Evolutionary conservation across 2,113 vertebrate genomes (phyloP), one percentile per base, ranked within the genome.

Genomic region (Pitta sordida): DNA sequence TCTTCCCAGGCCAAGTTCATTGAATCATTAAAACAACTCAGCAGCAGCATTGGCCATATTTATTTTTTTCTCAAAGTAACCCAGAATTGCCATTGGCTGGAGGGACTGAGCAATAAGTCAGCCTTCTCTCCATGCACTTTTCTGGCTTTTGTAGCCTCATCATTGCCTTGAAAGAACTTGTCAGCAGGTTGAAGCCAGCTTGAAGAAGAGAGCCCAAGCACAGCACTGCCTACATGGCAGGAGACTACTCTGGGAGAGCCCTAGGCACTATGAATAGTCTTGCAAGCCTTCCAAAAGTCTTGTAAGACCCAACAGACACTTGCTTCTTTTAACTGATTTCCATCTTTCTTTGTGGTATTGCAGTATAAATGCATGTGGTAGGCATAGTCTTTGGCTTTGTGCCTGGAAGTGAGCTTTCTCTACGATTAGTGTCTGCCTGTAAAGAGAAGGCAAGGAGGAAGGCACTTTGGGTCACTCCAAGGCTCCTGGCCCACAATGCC

Each of bases 221-320:
- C 67, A 75, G 59, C 3, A 5, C 27, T 86, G 77, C 52, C 69
- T 0, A 0, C 70, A 2, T 88, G 94, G 86, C 91, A 90, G 90
- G 82, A 93, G 91, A n/a, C 90, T 95, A 37, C 90, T 94, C 82
- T 91, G 87, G 82, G 78, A 96, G 93, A 93, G 91, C 91, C 90
- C 85, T 69, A 52, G 87, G 91, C 46, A 0, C 78, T 83, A 39
- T 90, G 87, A 96, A 94, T 94, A 95, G 74, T 20, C 70, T 96
- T 90, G 88, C 30, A 18, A 90, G 73, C 73, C 71, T 95, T 96
- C 94, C 96, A 95, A 34, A 93, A 93, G 76, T 86, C 92, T 93
- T 96, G 79, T 93, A 96, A 93, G 96, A 96, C 92, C 86, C 32
- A 95, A 91, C 94, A 96, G 93, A 96, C 88, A 90, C 86, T 96